Evolutionary conservation across 1,140 invertebrate genomes (phyloP).

Genomic region (Pseudobourletiella spinata): DNA sequence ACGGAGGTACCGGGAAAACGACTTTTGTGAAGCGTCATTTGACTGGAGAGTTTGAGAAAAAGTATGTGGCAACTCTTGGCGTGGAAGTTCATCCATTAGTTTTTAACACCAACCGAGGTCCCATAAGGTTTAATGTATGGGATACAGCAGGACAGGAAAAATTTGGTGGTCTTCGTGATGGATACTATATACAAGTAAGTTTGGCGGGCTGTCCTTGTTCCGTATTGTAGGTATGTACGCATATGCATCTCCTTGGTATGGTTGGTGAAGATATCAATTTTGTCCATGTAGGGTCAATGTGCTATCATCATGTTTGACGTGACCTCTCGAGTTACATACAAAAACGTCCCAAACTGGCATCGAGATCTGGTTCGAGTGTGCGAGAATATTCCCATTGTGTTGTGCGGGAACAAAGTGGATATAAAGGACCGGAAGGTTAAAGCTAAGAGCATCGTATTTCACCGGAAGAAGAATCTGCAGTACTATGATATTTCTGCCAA

Average conservation of each 20-base stretch:
- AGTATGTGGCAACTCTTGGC: constrained; percentile 97
- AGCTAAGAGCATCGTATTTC: constrained; percentile 98
- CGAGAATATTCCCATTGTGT: constrained; percentile 98
- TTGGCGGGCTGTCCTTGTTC: no score
- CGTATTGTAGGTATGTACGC: no score
- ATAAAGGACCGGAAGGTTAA: constrained; percentile 99
- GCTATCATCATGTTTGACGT: constrained; percentile 99
- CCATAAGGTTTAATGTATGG: constrained; percentile 99
- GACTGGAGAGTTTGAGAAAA: constrained; percentile 99
- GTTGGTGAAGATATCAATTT: no score
- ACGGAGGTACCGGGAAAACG: constrained; percentile 99
- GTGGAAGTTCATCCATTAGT: constrained; percentile 98
- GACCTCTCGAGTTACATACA: constrained; percentile 97
- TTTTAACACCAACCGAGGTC: constrained; percentile 95
- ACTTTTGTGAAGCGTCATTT: constrained; percentile 99
- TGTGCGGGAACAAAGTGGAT: constrained; percentile 91
- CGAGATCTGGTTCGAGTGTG: constrained; percentile 95
- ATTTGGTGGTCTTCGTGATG: constrained; percentile 96
- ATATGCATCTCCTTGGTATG: no score
- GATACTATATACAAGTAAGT: constrained; percentile 94
- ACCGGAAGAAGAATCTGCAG: constrained; percentile 99
- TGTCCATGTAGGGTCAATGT: constrained; percentile 90
- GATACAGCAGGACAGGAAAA: constrained; percentile 99
- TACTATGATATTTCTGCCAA: constrained; percentile 99
- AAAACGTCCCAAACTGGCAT: constrained; percentile 99